Evolutionary conservation across 2,113 vertebrate genomes (phyloP).

Genomic region (Mobula birostris): DNA sequence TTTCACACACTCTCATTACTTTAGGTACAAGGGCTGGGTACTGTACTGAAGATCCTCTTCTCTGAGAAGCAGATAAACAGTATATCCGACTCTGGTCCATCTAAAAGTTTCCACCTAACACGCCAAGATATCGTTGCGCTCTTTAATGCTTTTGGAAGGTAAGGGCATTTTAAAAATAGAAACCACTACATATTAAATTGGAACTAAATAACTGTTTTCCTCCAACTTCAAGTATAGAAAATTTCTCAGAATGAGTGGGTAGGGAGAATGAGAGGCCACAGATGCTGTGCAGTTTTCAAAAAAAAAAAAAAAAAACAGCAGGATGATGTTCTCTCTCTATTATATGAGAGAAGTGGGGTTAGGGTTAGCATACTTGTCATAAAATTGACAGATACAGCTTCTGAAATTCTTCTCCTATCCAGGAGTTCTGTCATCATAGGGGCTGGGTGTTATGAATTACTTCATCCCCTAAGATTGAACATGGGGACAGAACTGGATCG

Average conservation of each 20-base stretch:
- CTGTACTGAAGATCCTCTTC: slow-evolving; percentile 83
- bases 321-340: background rate
- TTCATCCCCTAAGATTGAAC: background rate
- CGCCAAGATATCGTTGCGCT: slow-evolving; percentile 86
- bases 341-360: background rate
- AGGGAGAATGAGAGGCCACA: background rate
- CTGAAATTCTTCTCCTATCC: background rate
- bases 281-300: background rate
- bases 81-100: slow-evolving; percentile 62
- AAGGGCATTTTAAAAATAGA: slow-evolving; percentile 39
- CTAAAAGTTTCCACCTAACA: slow-evolving; percentile 69
- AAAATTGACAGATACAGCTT: no score
- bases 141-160: slow-evolving; percentile 90
- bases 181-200: background rate
- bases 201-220: background rate
- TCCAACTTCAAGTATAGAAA: background rate
- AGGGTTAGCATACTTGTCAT: background rate
- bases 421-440: background rate
- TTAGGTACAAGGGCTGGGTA: slow-evolving; percentile 88
- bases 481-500: background rate
- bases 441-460: background rate
- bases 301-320: no score
- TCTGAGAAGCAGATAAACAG: slow-evolving; percentile 77
- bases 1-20: background rate
- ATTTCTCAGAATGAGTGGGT: background rate